Evolutionary conservation across 2,888 invertebrate genomes (phyloP).

Genomic region (Thalpophila matura): DNA sequence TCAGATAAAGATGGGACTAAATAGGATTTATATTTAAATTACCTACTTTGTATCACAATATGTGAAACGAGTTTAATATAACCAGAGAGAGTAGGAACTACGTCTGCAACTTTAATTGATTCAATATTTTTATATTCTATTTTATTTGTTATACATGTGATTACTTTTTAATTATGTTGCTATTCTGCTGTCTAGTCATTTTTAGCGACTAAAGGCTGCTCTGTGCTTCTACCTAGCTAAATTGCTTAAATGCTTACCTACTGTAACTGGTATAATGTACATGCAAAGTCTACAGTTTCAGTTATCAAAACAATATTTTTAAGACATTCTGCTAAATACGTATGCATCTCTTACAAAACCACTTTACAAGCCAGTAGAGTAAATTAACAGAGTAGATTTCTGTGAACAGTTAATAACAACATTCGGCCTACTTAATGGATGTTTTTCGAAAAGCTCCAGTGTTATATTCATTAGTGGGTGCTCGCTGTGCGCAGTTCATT

Average conservation of each 20-base stretch:
- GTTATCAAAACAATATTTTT: not conserved
- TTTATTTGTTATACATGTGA: slow-evolving; percentile 1
- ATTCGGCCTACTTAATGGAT: slow-evolving; percentile 75
- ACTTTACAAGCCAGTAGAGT: slow-evolving; percentile 5
- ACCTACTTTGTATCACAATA: slow-evolving; percentile 44
- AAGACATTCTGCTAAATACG: not conserved
- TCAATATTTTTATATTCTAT: slow-evolving; percentile 28
- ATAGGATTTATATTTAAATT: slow-evolving; percentile 18
- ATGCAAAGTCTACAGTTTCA: too few species aligned
- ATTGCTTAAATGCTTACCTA: not conserved
- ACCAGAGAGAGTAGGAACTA: slow-evolving; percentile 43
- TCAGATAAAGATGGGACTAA: slow-evolving; percentile 10
- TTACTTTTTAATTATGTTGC: not conserved
- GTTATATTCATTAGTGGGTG: slow-evolving; percentile 83
- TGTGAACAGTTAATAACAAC: slow-evolving; percentile 68
- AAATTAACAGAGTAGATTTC: slow-evolving; percentile 39
- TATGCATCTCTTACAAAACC: not conserved
- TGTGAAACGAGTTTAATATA: slow-evolving; percentile 51
- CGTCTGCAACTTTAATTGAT: slow-evolving; percentile 35
- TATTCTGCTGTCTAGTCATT: not conserved
- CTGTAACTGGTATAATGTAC: too few species aligned
- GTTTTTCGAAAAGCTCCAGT: slow-evolving; percentile 77
- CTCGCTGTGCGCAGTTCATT: slow-evolving; percentile 78
- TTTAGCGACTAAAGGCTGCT: too few species aligned
- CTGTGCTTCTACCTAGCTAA: too few species aligned